phyloP scores from a whole-genome alignment of 2,797 vertebrate species.

The Microchirus variegatus region DNA sequence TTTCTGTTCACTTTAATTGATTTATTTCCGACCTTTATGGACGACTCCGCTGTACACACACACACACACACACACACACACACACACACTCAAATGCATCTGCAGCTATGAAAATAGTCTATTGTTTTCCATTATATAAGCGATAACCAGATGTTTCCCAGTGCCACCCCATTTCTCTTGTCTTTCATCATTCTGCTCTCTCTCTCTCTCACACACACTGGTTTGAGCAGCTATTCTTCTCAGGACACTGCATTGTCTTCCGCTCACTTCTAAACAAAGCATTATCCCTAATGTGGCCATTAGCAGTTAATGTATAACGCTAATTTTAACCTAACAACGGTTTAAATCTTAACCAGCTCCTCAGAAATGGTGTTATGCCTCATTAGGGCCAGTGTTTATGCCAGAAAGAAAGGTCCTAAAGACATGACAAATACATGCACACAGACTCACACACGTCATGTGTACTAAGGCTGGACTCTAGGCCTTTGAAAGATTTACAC shows the following conservation, averaged over 20 bases:
- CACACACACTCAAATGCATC: constrained; percentile 13
- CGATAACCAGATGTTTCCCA: constrained; percentile 73
- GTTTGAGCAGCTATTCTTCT: background rate
- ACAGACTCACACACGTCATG: constrained; percentile 10
- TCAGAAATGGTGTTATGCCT: too few relatives aligned
- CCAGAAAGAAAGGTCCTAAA: too few relatives aligned
- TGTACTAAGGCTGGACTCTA: constrained; percentile 38
- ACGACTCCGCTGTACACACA: constrained; percentile 10
- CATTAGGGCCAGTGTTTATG: too few relatives aligned
- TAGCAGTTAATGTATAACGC: too few relatives aligned
- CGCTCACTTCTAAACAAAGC: too few relatives aligned
- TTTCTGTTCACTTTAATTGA: background rate
- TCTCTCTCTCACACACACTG: constrained; percentile 5
- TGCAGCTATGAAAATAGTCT: constrained; percentile 47
- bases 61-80: constrained; percentile 12
- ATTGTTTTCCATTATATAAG: constrained; percentile 67
- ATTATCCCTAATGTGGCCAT: too few relatives aligned
- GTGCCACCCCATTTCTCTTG: constrained; percentile 41
- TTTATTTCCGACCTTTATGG: background rate
- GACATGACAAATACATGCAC: constrained; percentile 8
- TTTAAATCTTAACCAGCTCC: too few relatives aligned
- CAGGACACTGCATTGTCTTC: too few relatives aligned
- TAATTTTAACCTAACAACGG: too few relatives aligned
- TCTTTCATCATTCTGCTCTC: constrained; percentile 39
- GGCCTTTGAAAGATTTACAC: constrained; percentile 73